Percentiles rank a stretch among this genome's conserved stretches.
phyloP scores from a whole-genome alignment of 2,797 vertebrate genomes.

The Poliocrania exsul region DNA sequence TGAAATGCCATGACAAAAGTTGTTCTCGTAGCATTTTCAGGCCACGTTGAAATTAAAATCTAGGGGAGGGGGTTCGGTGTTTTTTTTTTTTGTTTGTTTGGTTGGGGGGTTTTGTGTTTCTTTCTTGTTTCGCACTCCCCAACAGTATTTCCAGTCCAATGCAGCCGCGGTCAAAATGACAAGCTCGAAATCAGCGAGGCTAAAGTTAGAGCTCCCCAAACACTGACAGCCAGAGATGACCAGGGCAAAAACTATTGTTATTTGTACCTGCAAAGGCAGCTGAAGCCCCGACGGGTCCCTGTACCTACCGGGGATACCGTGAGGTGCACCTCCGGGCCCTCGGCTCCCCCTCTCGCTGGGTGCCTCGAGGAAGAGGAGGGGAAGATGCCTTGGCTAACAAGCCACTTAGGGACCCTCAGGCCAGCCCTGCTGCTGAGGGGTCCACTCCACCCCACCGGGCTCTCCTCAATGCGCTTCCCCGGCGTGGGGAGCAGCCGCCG shows the following conservation, averaged over 20 bases:
- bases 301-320: background rate
- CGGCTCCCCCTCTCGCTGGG: background rate
- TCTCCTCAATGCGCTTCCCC: background rate
- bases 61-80: background rate
- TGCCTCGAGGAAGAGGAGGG: background rate
- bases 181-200: background rate
- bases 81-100: background rate
- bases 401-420: fast-evolving
- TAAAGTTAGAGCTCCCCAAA: background rate
- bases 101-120: background rate
- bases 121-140: background rate
- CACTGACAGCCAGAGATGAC: background rate
- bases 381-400: background rate
- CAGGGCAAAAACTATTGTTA: background rate
- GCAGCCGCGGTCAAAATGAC: fast-evolving
- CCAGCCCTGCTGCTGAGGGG: no score
- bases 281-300: background rate
- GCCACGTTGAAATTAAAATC: background rate
- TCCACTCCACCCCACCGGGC: no score
- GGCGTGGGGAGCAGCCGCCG: background rate
- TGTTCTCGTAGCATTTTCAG: background rate
- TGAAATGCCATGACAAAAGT: background rate
- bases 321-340: no score
- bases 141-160: background rate
- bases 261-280: background rate